Conservation (phyloP, 2,888 invertebrate species). For the Parochlus steinenii region DNA sequence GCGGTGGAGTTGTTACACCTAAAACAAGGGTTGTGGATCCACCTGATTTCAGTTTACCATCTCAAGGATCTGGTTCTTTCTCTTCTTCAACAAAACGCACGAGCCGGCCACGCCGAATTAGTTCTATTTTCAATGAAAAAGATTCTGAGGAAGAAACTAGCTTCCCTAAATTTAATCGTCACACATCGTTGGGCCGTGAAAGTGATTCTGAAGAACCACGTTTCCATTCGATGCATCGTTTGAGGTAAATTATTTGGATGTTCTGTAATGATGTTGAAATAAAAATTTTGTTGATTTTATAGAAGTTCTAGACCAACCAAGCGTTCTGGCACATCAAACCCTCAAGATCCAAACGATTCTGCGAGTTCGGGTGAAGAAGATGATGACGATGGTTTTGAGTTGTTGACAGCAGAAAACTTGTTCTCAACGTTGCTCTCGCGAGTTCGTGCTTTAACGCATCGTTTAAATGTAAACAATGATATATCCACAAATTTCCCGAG, state of each 20-base stretch:
- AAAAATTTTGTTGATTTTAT: slow-evolving; percentile 14
- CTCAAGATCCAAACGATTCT: slow-evolving; percentile 54
- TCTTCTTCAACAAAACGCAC: slow-evolving; percentile 22
- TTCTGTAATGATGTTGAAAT: neutral
- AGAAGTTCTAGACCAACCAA: slow-evolving; percentile 53
- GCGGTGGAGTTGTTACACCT: slow-evolving; percentile 55
- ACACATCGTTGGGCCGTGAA: slow-evolving; percentile 37
- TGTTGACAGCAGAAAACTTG: slow-evolving; percentile 77
- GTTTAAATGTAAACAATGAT: slow-evolving; percentile 69
- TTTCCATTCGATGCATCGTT: slow-evolving; percentile 44
- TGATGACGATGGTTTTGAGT: slow-evolving; percentile 80
- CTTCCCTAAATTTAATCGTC: slow-evolving; percentile 38
- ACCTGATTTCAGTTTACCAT: slow-evolving; percentile 38
- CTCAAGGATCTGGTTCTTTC: too few species aligned
- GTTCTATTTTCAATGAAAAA: slow-evolving; percentile 47
- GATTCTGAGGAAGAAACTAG: slow-evolving; percentile 50
- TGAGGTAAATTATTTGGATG: slow-evolving; percentile 33
- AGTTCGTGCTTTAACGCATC: slow-evolving; percentile 68
- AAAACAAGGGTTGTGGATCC: slow-evolving; percentile 60
- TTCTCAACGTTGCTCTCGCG: slow-evolving; percentile 74
- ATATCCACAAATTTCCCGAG: slow-evolving; percentile 43
- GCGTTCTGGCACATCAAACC: slow-evolving; percentile 37
- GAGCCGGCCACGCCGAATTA: slow-evolving; percentile 43
- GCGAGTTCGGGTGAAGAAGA: slow-evolving; percentile 78
- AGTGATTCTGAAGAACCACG: slow-evolving; percentile 40